These are phyloP conservation scores for Melinaea marsaeus DNA, from an alignment of 2,888 invertebrate species.

Conservation along the genomic window DNA sequence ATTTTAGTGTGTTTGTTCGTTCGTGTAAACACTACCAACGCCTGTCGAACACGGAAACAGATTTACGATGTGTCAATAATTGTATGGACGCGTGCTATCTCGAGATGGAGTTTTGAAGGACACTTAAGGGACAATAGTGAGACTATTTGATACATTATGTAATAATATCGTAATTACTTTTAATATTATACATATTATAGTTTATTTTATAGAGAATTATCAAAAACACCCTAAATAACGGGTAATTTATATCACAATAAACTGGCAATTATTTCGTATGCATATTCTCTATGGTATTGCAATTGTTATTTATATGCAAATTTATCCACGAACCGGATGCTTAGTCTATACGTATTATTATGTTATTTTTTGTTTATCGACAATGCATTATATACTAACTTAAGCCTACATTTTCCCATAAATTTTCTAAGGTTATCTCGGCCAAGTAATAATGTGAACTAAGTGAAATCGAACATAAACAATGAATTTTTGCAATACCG, in stretches of 20 bases:
- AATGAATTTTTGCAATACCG: conserved; percentile 58
- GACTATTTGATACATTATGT: background rate
- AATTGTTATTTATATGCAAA: no score
- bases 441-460: conserved; percentile 65
- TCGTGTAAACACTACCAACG: conserved; percentile 59
- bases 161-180: no score
- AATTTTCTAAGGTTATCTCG: conserved; percentile 40
- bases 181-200: no score
- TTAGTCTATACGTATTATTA: background rate
- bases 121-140: background rate
- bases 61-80: conserved; percentile 48
- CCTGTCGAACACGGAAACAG: conserved; percentile 48
- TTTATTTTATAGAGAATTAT: no score
- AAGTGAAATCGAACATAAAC: conserved; percentile 63
- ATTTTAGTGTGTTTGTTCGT: conserved; percentile 53
- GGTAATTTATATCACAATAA: no score
- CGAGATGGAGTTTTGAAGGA: conserved; percentile 11
- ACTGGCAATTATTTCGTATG: no score
- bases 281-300: no score
- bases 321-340: conserved; percentile 4
- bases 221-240: no score
- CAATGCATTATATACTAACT: conserved; percentile 11
- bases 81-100: conserved; percentile 38
- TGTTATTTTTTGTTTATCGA: conserved; percentile 14
- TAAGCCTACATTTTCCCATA: conserved; percentile 32